phyloP scores from a whole-genome alignment of 1,140 invertebrate genomes.

The Drusus annulatus region DNA sequence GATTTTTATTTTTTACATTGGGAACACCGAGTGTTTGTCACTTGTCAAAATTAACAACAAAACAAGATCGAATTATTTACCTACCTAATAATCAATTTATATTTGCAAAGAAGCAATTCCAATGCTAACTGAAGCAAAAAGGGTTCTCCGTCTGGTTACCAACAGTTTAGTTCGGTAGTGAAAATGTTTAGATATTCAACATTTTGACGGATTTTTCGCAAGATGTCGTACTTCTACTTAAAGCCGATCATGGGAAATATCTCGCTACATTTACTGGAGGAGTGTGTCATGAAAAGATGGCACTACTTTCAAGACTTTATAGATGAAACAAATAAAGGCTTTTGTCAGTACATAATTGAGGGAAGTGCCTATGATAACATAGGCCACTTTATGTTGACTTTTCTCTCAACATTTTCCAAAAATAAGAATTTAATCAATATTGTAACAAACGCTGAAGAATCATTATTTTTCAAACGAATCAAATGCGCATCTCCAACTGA shows the following conservation, averaged over 20 bases:
- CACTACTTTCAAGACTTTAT: constrained; percentile 43
- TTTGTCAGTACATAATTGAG: constrained; percentile 72
- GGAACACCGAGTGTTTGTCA: no score
- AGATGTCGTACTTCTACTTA: constrained; percentile 56
- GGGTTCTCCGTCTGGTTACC: no score
- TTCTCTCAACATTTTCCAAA: constrained; percentile 61
- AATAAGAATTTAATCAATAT: constrained; percentile 61
- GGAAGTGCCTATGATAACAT: constrained; percentile 72
- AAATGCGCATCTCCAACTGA: constrained; percentile 61
- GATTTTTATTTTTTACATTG: no score
- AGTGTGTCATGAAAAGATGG: constrained; percentile 52
- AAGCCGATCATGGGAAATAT: constrained; percentile 48
- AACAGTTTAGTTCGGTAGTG: no score
- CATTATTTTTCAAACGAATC: constrained; percentile 63
- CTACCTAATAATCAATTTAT: no score
- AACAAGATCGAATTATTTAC: no score
- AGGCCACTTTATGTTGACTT: constrained; percentile 74
- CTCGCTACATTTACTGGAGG: constrained; percentile 52
- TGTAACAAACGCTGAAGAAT: constrained; percentile 62
- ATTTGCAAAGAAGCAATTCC: no score
- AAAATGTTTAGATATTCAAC: no score
- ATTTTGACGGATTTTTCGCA: not conserved
- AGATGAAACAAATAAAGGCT: constrained; percentile 4
- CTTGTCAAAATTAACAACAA: no score
- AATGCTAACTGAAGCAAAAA: no score